Evolutionary conservation across 2,888 invertebrate species (phyloP), one percentile per base, ranked within the genome.

Genomic region (Drosophila borborema): DNA sequence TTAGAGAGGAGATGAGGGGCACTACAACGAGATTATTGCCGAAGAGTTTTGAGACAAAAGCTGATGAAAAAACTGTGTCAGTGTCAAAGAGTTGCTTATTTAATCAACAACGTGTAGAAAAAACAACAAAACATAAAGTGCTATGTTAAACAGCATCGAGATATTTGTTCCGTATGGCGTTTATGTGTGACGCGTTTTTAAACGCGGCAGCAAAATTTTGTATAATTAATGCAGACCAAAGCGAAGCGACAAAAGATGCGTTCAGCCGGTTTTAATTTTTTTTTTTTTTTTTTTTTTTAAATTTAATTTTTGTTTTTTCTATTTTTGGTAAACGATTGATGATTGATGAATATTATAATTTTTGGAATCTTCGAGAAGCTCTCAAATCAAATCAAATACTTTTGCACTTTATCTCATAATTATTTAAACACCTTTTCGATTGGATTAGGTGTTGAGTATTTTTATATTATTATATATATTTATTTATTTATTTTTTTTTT

Each of bases 111-210:
- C 49, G 65, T 67, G 43, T 20, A 58, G 28, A 41, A 5, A 6
- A 43, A 54, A 34, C 54, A 66, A 64, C 64, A 64, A 66, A 66
- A 73, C 64, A 75, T 75, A 54, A 75, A 88, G 89, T 88, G 86
- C 86, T 85, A 82, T 82, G 89, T 74, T 82, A 88, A 88, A 72
- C 72, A 74, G 67, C 59, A 40, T 12, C 59, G 43, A 31, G 41
- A 49, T 69, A 45, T 71, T 74, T 81, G 74, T 80, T 80, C 77
- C 81, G 75, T 62, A 49, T 71, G 34, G 16, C 55, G 36, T 55
- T 61, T 63, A 34, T 12, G 31, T 65, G 31, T 65, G 48, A 55
- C 43, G 51, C 63, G 65, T 46, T 64, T 76, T 72, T 60, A 65
- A 56, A 55, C 60, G 67, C 77, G 64, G 18, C 48, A 64, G 51